A percentile compares a stretch with the other conserved stretches of the same genome.
Evolutionary conservation across 2,113 vertebrate genomes (phyloP).

Genomic region (Lagopus leucura): DNA sequence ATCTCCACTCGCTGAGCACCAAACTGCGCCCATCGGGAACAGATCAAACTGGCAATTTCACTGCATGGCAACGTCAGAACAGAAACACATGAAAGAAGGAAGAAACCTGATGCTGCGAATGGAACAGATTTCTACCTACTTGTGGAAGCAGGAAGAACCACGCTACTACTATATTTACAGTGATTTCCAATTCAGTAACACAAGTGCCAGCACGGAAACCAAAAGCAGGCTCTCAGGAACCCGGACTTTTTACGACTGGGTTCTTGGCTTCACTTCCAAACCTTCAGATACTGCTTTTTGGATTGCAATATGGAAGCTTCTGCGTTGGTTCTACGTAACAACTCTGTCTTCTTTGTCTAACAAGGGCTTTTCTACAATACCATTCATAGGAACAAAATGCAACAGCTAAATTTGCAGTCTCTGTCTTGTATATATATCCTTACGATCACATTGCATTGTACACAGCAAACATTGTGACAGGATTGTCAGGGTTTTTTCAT

Average conservation of each 20-base stretch:
- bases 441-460: not conserved
- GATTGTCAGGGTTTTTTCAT: not conserved
- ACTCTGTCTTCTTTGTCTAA: not conserved
- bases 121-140: not conserved
- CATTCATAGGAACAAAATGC: not conserved
- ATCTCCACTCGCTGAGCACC: not conserved
- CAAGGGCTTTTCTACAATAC: not conserved
- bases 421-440: not conserved
- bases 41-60: not conserved
- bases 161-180: not conserved
- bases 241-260: not conserved
- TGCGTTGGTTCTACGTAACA: not conserved
- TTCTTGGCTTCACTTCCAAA: not conserved
- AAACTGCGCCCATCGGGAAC: not conserved
- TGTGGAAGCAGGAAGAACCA: not conserved
- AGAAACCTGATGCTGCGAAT: constrained; percentile 20
- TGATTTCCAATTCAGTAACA: not conserved
- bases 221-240: constrained; percentile 22
- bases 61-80: not conserved
- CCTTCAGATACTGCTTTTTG: not conserved
- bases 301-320: not conserved
- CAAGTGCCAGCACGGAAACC: constrained; percentile 16
- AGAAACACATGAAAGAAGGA: not conserved
- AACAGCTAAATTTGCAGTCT: not conserved
- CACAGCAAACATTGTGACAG: not conserved